Percentiles rank a stretch among this genome's conserved stretches.
phyloP scores from a whole-genome alignment of 2,113 vertebrate genomes.

The Anarrhichthys ocellatus region DNA sequence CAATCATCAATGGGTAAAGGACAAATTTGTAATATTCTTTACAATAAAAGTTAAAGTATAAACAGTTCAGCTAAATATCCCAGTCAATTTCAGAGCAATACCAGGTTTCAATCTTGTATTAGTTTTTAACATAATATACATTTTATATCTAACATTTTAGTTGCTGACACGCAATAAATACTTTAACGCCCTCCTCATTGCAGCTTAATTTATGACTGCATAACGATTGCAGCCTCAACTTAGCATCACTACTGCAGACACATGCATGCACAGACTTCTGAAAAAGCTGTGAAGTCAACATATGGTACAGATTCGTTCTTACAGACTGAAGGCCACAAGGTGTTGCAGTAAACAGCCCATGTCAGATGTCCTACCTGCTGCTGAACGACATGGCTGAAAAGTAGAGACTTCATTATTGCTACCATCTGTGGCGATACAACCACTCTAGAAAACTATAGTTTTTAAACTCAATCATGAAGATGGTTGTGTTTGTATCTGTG shows the following conservation, averaged over 20 bases:
- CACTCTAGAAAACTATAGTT: not conserved
- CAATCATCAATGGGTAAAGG: not conserved
- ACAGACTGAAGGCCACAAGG: constrained; percentile 15
- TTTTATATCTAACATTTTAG: not conserved
- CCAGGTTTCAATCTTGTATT: not conserved
- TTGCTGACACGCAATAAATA: not conserved
- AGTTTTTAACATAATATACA: not conserved
- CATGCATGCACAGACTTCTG: not conserved
- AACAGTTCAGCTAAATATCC: not conserved
- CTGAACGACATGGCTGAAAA: not conserved
- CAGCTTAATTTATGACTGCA: not conserved
- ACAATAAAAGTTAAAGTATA: not conserved
- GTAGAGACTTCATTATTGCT: constrained; percentile 13
- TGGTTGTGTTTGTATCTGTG: not conserved
- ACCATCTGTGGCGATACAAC: constrained; percentile 16
- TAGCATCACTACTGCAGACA: constrained; percentile 21
- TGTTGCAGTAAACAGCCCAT: constrained; percentile 1
- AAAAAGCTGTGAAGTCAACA: constrained; percentile 37
- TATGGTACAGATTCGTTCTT: not conserved
- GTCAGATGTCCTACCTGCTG: constrained; percentile 36
- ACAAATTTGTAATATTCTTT: not conserved
- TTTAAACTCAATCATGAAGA: not conserved
- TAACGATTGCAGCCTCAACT: not conserved
- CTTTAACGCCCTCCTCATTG: not conserved
- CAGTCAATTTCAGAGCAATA: not conserved